Evolutionary conservation across 2,888 invertebrate species (phyloP).

Genomic region (Lymantria monacha): DNA sequence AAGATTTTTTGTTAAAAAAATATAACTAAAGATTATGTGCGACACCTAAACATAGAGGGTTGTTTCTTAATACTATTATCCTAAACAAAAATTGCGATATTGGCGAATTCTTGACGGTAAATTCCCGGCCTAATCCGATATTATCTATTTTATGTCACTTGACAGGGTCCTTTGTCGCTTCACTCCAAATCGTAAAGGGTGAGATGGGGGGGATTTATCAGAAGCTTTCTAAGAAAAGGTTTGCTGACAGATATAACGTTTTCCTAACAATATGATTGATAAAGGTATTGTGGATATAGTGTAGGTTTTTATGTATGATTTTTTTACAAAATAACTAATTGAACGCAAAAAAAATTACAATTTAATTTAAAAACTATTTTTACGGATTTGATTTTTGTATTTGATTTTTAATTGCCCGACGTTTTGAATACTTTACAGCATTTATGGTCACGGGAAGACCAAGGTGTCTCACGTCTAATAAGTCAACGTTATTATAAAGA

Average conservation of each 20-base stretch:
- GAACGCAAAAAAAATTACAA: too few species aligned
- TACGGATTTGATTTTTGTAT: too few species aligned
- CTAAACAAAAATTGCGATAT: not conserved
- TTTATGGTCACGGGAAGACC: too few species aligned
- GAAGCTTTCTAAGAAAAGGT: not conserved
- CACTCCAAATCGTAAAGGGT: not conserved
- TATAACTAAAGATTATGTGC: too few species aligned
- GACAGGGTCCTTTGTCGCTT: not conserved
- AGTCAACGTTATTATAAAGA: too few species aligned
- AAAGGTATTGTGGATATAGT: not conserved
- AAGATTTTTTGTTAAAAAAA: too few species aligned
- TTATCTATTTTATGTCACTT: not conserved
- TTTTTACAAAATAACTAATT: not conserved
- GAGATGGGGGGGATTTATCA: not conserved
- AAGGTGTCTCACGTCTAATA: too few species aligned
- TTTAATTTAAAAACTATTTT: too few species aligned
- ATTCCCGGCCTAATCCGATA: not conserved
- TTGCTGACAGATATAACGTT: slow-evolving; percentile 1
- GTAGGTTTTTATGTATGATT: not conserved
- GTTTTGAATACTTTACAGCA: too few species aligned
- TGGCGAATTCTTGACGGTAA: not conserved
- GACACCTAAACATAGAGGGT: not conserved
- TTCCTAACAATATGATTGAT: slow-evolving; percentile 1
- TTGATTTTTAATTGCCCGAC: too few species aligned
- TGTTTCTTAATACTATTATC: not conserved